These are phyloP conservation scores for Drosophila engyochracea DNA, from an alignment of 2,888 invertebrate genomes.

Conservation along the genomic window DNA sequence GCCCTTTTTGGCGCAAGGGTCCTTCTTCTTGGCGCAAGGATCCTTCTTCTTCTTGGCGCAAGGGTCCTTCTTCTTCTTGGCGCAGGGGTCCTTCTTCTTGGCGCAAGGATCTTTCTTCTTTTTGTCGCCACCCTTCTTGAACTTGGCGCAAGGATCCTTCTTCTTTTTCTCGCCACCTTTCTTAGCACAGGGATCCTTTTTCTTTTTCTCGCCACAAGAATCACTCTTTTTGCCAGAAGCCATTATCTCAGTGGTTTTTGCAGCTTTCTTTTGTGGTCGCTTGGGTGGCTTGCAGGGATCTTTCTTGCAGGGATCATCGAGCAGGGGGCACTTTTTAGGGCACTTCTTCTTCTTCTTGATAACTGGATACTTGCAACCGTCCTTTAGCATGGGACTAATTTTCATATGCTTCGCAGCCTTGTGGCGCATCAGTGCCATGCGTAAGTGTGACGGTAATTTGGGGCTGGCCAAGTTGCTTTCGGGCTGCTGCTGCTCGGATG, in stretches of 20 bases:
- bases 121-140: conserved; percentile 5
- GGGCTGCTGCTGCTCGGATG: conserved; percentile 25
- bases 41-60: conserved; percentile 37
- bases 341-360: conserved; percentile 69
- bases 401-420: conserved; percentile 48
- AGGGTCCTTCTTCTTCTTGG: conserved; percentile 20
- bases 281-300: conserved; percentile 44
- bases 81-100: conserved; percentile 17
- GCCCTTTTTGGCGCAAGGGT: background rate
- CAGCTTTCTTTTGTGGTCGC: conserved; percentile 25
- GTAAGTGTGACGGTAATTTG: conserved; percentile 11
- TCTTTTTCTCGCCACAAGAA: conserved; percentile 11
- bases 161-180: conserved; percentile 5
- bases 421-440: conserved; percentile 45
- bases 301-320: conserved; percentile 65
- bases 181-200: conserved; percentile 37
- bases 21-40: conserved; percentile 23
- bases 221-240: conserved; percentile 25
- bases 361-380: conserved; percentile 67
- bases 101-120: conserved; percentile 29
- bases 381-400: conserved; percentile 36
- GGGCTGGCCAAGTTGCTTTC: background rate
- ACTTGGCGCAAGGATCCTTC: background rate
- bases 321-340: conserved; percentile 56
- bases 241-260: conserved; percentile 17